Evolutionary conservation across 2,113 vertebrate genomes (phyloP), one percentile per base, ranked within the genome.

Genomic region (Dermatemys mawii): DNA sequence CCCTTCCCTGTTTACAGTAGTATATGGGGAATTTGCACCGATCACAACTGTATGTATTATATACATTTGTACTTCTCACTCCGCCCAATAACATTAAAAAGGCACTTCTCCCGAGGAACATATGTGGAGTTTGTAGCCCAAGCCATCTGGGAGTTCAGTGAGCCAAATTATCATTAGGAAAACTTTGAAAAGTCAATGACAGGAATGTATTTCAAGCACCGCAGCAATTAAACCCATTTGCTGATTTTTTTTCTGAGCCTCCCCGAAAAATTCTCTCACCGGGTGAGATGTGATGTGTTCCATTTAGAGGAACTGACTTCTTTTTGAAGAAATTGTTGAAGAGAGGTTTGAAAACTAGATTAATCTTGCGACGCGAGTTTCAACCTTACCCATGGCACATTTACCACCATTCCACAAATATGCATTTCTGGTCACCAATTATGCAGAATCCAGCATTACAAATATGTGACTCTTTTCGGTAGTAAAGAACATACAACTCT

Each of bases 361-460:
- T 94, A 21, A 80, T 13, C 29, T 14, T 8, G 49, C 82, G 2
- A 92, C 9, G 78, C 27, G 88, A 93, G 81, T 41, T 84, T 48
- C 81, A 92, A 82, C 53, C 21, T 53, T 55, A 54, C 89, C 41
- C 75, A 75, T 32, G 86, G 92, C 84, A 48, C 2, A 93, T 17
- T 76, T 51, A 57, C n/a, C 80, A 80, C n/a, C 19, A 38, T 38
- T 70, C n/a, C 19, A 4, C 21, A 70, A 38, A 70, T 70, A n/a
- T 70, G 38, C 73, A 88, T 26, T 83, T 93, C 49, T 41, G 93
- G 81, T 29, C 89, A 86, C 57, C 78, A 89, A 55, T 76, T 78
- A 29, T 57, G 41, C 46, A n/a, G 54, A 76, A 78, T 70, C 60
- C 29, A 79, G 41, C 75, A 78, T 35, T 46, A 46, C 76, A 90